Evolutionary conservation across 2,113 vertebrate genomes (phyloP), one percentile per base, ranked within the genome.

Genomic region (Tichodroma muraria): DNA sequence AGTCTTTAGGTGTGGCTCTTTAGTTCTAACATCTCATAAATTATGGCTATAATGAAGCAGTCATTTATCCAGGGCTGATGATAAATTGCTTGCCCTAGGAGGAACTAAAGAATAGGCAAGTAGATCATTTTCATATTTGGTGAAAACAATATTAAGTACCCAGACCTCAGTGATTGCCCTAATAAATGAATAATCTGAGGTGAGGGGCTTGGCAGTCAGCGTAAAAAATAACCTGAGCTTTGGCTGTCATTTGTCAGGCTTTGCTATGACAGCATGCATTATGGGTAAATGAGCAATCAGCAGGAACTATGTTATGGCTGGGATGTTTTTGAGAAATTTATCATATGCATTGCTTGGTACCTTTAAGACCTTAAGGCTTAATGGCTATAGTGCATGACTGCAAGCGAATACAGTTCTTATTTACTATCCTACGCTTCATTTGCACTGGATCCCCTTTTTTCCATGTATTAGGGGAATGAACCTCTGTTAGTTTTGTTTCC

Each of bases 61-160:
- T 98, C 98, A 98, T 98, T 98, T 98, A 98, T 98, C 97, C 98
- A 97, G 97, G 96, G 97, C 97, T 97, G 97, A 98, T 98, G 98
- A 98, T 98, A 98, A 98, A 99, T 98, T 96, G 98, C 98, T 98
- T 98, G 97, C 98, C 97, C 97, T 98, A 98, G 97, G 98, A 98
- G 97, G 98, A 98, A 98, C 98, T 95, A 96, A 98, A 98, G 97
- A 97, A 97, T 98, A 98, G 98, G 98, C 98, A 98, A 99, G 97
- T 98, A 98, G 98, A 98, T 98, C 97, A 98, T 99, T 98, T 99
- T 98, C 98, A 99, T 99, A 98, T 98, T 98, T 99, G 97, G 98
- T 97, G 97, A 98, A 98, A 98, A 98, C 98, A 98, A 98, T 98
- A 98, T 98, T 98, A 98, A 98, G 98, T 98, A 98, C 96, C 96